Base-by-base conservation (phyloP, 2,888 invertebrate species). In the Acleris literana region DNA sequence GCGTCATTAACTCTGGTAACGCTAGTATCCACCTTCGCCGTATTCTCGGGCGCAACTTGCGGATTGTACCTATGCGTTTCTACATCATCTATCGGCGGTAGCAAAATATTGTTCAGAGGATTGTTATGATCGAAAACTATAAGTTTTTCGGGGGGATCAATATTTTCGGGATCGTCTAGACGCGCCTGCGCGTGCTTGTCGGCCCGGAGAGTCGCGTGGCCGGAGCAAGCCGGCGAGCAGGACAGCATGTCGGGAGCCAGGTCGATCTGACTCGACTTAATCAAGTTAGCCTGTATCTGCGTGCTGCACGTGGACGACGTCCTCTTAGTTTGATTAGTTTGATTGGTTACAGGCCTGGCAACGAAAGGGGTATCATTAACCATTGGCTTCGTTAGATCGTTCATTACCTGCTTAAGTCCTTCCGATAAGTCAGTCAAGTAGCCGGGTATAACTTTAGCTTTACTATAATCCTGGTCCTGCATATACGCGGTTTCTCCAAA, bases 241-340 rank as follows among this genome's bases (percentile, higher is more conserved):
- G 79, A 82, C 57, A 65, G 70, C 1, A 75, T 20, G 5, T 80
- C 82, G 1, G 74, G 53, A 11, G 76, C 72, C 0, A 91, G 48
- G 39, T 90, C 91, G 13, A 91, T 80, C 74, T 92, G 92, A 64
- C 91, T 92, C 1, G 92, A 87, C 0, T 83, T 75, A 0, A 79
- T 39, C 4, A 89, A 68, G 70, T 88, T 86, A 0, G 89, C 85
- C 74, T 92, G 91, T 46, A 89, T 76, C 59, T 90, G 81, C 0
- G 76, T 84, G 63, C 84, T 87, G 53, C 79, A 76, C 0, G 79
- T 83, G 0, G 87, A 84, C 0, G 76, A 64, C 0, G 56, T 9
- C 43, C 20, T n/a, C n/a, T 17, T 13, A 44, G 5, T 13, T 16
- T n/a, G 1, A n/a, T n/a, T 16, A 25, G 25, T 5, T 25, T 1